Percentiles rank a stretch among this genome's conserved stretches.
Evolutionary conservation across 1,140 invertebrate species (phyloP).

Genomic region (Drosophila murphyi): DNA sequence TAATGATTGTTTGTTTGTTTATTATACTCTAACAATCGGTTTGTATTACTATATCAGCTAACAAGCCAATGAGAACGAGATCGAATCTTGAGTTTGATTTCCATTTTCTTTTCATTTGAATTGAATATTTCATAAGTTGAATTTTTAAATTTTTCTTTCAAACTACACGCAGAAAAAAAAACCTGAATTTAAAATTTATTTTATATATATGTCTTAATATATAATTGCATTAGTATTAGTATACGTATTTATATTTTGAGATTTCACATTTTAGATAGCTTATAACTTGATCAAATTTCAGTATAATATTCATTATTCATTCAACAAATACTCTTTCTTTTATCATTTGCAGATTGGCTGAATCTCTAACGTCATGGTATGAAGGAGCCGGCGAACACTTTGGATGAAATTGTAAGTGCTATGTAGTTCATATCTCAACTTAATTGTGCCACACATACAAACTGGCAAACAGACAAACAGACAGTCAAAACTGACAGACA

Average conservation of each 20-base stretch:
- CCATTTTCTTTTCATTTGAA: background rate
- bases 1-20: slow-evolving; percentile 78
- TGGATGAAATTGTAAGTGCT: slow-evolving; percentile 84
- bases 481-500: background rate
- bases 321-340: slow-evolving; percentile 25
- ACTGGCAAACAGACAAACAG: background rate
- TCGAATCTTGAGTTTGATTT: slow-evolving; percentile 6
- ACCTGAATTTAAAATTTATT: too few relatives aligned
- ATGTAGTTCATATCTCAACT: slow-evolving; percentile 44
- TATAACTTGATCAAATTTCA: too few relatives aligned
- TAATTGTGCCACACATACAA: slow-evolving; percentile 10
- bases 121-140: too few relatives aligned
- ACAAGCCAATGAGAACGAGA: background rate
- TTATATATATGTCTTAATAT: too few relatives aligned
- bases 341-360: slow-evolving; percentile 73
- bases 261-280: too few relatives aligned
- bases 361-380: slow-evolving; percentile 82
- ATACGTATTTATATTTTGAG: too few relatives aligned
- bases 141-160: too few relatives aligned
- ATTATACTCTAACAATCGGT: background rate
- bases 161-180: too few relatives aligned
- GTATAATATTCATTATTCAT: too few relatives aligned
- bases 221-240: too few relatives aligned
- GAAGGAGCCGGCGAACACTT: slow-evolving; percentile 84
- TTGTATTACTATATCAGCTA: background rate